Evolutionary conservation across 2,113 vertebrate species (phyloP).

Genomic region (Campylorhamphus procurvoides): DNA sequence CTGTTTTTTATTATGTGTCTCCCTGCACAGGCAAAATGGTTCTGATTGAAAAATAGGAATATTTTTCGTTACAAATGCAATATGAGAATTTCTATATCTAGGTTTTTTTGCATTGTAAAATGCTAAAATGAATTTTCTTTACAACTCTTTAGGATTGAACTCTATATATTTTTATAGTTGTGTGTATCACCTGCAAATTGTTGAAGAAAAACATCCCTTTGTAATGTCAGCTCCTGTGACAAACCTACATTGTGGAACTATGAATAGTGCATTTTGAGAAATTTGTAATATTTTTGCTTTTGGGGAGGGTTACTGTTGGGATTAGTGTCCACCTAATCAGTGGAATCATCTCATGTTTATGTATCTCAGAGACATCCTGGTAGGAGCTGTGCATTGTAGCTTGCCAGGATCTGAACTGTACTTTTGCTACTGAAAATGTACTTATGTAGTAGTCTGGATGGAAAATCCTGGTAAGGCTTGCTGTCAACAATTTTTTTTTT

Average conservation of each 20-base stretch:
- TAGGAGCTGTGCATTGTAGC: background rate
- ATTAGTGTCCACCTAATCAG: background rate
- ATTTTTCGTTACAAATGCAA: background rate
- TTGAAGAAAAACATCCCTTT: background rate
- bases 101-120: background rate
- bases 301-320: background rate
- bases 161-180: background rate
- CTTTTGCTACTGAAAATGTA: background rate
- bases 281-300: slow-evolving; percentile 1
- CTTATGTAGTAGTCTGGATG: background rate
- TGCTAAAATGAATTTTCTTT: background rate
- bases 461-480: background rate
- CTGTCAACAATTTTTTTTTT: background rate
- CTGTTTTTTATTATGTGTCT: background rate
- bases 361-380: background rate
- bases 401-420: background rate
- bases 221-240: background rate
- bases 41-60: background rate
- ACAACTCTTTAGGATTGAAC: background rate
- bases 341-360: background rate
- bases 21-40: background rate
- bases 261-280: background rate
- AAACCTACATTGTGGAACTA: background rate
- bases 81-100: no score
- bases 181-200: background rate